Base-by-base conservation (phyloP, 2,888 invertebrate genomes). In the Dicyrtomina minuta region DNA sequence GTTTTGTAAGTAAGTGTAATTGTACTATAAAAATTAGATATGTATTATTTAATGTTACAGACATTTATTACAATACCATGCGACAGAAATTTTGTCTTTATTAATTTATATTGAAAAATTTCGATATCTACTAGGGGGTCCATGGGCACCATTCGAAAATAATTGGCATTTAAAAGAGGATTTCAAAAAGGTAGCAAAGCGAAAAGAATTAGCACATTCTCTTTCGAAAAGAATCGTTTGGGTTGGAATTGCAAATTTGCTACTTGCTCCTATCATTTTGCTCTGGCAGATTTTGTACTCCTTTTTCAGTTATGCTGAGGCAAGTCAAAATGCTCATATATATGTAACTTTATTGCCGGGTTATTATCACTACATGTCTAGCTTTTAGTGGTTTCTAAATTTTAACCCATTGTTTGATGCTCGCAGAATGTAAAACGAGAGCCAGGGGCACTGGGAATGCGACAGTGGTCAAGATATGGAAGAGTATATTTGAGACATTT, bases 161-260 rank as follows among this genome's bases (percentile, higher is more conserved):
- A 92, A 92, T 80, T 98, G 96, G 94, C 95, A 96, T 81, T 84
- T 99, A 20, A 88, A 91, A 68, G 91, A 93, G 75, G 96, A 96
- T 76, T 98, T 90, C 82, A 94, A 93, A 81, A 90, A 90, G 79
- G 83, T 87, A 8, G 87, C 89, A 51, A 89, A 91, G 79, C 86
- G 95, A 75, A 88, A 90, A 80, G 87, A 92, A 77, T 83, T 96
- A 22, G 93, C 95, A 0, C 84, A 87, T 59, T 85, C 88, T 79
- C 83, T 93, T 13, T 87, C 89, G 44, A 87, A 86, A 74, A 87
- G 91, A 78, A 91, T 93, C 67, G 79, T 91, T 20, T 88, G 90
- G 84, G 83, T 94, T 72, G 95, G 93, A 0, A 78, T 95, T 26
- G 87, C 89, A 6, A 98, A 98, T 83, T 83, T 97, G 1, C 75